Conservation (phyloP, 2,113 vertebrate species). For the Larimichthys crocea region DNA sequence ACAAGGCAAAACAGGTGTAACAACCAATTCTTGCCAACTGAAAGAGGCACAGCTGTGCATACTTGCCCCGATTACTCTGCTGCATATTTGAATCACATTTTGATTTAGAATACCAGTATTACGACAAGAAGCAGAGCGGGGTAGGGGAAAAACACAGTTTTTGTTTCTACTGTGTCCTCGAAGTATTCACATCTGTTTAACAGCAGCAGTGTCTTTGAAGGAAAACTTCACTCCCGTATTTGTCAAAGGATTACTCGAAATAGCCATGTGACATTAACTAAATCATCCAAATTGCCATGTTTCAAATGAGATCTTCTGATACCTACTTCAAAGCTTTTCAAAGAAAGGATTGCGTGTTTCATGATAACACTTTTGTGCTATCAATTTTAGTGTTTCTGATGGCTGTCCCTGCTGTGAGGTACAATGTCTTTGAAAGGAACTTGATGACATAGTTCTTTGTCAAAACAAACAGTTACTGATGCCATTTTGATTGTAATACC, state of each 20-base stretch:
- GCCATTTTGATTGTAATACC: background rate
- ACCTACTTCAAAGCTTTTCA: background rate
- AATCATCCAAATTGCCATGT: background rate
- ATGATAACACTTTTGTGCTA: background rate
- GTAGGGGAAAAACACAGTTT: background rate
- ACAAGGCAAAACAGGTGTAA: conserved; percentile 70
- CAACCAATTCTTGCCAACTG: conserved; percentile 42
- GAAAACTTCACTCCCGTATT: background rate
- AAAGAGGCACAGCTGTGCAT: conserved; percentile 61
- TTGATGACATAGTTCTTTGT: background rate
- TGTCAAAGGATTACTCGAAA: background rate
- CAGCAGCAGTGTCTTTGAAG: background rate
- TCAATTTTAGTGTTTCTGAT: background rate
- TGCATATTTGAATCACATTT: conserved; percentile 50
- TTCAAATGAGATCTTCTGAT: background rate
- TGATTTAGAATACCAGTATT: conserved; percentile 30
- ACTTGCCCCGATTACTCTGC: conserved; percentile 13
- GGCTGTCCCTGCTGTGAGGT: background rate
- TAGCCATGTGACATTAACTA: background rate
- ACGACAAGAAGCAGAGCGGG: background rate
- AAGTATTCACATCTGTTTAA: background rate
- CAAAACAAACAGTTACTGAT: conserved; percentile 1
- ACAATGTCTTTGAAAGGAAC: background rate
- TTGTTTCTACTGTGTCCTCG: background rate
- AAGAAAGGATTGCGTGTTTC: background rate